Evolutionary conservation across 2,888 invertebrate species (phyloP).

Genomic region (Oligia fasciuncula): DNA sequence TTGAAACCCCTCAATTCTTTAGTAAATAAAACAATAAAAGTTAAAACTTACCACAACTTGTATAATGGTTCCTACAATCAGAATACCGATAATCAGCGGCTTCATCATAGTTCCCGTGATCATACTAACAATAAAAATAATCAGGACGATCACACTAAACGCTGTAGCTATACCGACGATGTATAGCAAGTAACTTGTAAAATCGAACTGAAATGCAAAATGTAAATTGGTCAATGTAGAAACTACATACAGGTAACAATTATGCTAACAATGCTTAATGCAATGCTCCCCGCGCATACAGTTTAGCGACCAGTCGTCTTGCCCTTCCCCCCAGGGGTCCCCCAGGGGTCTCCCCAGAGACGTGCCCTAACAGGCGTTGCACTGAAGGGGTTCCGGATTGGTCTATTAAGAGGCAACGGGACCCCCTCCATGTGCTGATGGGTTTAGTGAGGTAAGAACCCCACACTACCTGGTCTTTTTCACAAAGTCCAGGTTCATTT

Average conservation of each 20-base stretch:
- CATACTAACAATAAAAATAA: conserved; percentile 8
- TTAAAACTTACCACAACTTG: conserved; percentile 52
- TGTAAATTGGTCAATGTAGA: neutral
- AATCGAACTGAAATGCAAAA: conserved; percentile 54
- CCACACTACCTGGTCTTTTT: too few species aligned
- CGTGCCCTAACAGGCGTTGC: too few species aligned
- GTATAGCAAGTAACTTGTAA: conserved; percentile 50
- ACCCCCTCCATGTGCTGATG: too few species aligned
- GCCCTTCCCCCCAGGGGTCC: too few species aligned
- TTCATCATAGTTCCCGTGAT: conserved; percentile 26
- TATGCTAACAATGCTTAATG: neutral
- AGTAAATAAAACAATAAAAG: neutral
- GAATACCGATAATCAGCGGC: conserved; percentile 12
- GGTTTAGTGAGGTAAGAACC: too few species aligned
- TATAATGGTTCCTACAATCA: conserved; percentile 40
- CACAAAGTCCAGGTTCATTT: too few species aligned
- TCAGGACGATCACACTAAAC: conserved; percentile 26
- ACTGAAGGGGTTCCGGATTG: too few species aligned
- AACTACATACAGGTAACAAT: neutral
- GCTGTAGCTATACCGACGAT: conserved; percentile 23
- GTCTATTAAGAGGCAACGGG: too few species aligned
- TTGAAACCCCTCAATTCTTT: too few species aligned
- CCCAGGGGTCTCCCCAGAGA: too few species aligned
- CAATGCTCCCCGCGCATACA: too few species aligned
- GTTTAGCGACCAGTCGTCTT: too few species aligned